A percentile compares a stretch with the other conserved stretches of the same genome.
Conservation (phyloP, 2,113 vertebrate species). For the Tauraco erythrolophus region DNA sequence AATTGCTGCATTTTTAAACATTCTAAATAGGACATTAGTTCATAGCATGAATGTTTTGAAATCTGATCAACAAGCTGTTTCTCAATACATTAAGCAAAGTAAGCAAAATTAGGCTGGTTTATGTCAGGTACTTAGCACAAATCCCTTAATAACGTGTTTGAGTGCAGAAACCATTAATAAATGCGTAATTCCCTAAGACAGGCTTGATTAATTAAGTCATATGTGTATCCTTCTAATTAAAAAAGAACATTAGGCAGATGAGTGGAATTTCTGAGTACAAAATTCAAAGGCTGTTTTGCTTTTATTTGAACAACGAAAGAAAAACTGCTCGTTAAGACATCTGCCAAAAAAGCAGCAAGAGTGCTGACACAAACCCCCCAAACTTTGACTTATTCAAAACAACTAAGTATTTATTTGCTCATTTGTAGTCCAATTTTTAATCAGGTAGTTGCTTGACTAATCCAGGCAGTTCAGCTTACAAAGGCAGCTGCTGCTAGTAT, state of each 20-base stretch:
- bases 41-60: constrained; percentile 77
- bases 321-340: constrained; percentile 66
- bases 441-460: constrained; percentile 78
- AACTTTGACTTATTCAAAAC: constrained; percentile 79
- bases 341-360: constrained; percentile 72
- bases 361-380: constrained; percentile 61
- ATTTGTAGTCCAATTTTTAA: constrained; percentile 78
- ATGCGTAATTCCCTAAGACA: constrained; percentile 81
- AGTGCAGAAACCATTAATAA: constrained; percentile 84
- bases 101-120: constrained; percentile 82
- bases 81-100: constrained; percentile 83
- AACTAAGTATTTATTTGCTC: constrained; percentile 77
- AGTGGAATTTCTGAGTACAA: constrained; percentile 74
- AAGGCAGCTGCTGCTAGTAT: constrained; percentile 71
- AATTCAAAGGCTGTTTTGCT: constrained; percentile 76
- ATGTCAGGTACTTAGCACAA: constrained; percentile 82
- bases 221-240: constrained; percentile 83
- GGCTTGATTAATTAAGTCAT: constrained; percentile 87
- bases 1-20: constrained; percentile 64
- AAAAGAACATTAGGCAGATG: constrained; percentile 84
- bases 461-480: constrained; percentile 74
- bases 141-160: constrained; percentile 83
- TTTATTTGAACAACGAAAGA: constrained; percentile 76
- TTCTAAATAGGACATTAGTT: constrained; percentile 77
- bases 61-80: constrained; percentile 78